Evolutionary conservation across 1,140 invertebrate species (phyloP).

Genomic region (Acromyrmex echinatior): DNA sequence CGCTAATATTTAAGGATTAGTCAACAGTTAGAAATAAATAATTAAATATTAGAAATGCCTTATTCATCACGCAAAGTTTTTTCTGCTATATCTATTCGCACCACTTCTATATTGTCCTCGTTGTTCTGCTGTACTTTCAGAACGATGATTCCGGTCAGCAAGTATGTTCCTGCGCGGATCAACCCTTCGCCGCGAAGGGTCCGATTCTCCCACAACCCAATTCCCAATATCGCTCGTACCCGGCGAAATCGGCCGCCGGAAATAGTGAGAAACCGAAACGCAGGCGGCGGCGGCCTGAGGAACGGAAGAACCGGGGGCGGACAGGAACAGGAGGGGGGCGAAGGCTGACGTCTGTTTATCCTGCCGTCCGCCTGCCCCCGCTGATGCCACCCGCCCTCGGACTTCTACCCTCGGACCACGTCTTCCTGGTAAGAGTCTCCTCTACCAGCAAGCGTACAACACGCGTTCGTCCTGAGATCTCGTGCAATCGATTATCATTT

Average conservation of each 20-base stretch:
- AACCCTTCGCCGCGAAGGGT: slow-evolving; percentile 77
- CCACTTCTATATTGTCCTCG: slow-evolving; percentile 67
- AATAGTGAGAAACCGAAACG: slow-evolving; percentile 83
- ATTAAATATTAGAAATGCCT: not conserved
- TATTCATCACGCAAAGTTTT: slow-evolving; percentile 15
- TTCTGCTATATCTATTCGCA: not conserved
- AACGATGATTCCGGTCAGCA: slow-evolving; percentile 81
- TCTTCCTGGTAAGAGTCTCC: slow-evolving; percentile 86
- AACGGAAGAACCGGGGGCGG: slow-evolving; percentile 86
- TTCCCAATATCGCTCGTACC: slow-evolving; percentile 76
- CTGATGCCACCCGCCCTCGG: slow-evolving; percentile 87
- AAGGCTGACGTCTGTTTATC: slow-evolving; percentile 84
- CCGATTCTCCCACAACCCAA: slow-evolving; percentile 76
- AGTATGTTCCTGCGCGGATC: slow-evolving; percentile 82
- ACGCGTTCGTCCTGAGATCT: slow-evolving; percentile 18
- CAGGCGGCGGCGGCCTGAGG: slow-evolving; percentile 86
- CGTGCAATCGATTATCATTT: not conserved
- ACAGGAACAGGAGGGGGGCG: slow-evolving; percentile 85
- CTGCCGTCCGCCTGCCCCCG: slow-evolving; percentile 85
- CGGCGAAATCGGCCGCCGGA: slow-evolving; percentile 70
- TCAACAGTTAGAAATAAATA: not conserved
- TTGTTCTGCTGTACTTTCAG: slow-evolving; percentile 81
- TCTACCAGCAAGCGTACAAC: slow-evolving; percentile 42
- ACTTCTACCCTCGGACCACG: slow-evolving; percentile 86
- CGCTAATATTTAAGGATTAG: slow-evolving; percentile 5